Conservation (phyloP, 2,113 vertebrate genomes). For the Hippocampus mohnikei region DNA sequence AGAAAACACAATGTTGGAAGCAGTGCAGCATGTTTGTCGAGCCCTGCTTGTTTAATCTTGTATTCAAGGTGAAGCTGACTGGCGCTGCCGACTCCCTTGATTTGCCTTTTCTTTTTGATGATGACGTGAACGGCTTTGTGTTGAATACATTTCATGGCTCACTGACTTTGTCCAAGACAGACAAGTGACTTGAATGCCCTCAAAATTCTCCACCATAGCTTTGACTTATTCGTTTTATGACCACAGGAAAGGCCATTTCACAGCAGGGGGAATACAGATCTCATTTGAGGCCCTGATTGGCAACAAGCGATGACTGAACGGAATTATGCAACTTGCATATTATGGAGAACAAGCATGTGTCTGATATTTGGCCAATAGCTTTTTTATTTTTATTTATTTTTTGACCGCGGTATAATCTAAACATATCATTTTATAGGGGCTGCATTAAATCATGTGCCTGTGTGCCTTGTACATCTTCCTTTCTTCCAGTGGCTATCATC, state of each 20-base stretch:
- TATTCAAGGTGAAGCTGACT: slow-evolving; percentile 3
- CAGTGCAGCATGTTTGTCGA: not conserved
- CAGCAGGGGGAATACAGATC: not conserved
- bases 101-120: slow-evolving; percentile 4
- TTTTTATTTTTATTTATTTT: too few relatives aligned
- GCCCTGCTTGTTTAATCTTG: not conserved
- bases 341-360: not conserved
- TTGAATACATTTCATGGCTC: slow-evolving; percentile 3
- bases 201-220: not conserved
- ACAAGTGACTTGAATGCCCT: not conserved
- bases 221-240: not conserved
- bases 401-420: too few relatives aligned
- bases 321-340: not conserved
- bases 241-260: not conserved
- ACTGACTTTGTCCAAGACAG: slow-evolving; percentile 5
- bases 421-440: too few relatives aligned
- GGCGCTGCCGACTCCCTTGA: not conserved
- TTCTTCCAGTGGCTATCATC: too few relatives aligned
- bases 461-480: too few relatives aligned
- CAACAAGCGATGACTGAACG: not conserved
- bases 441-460: too few relatives aligned
- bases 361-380: too few relatives aligned
- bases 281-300: slow-evolving; percentile 4
- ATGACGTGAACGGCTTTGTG: slow-evolving; percentile 1
- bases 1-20: not conserved